phyloP scores from a whole-genome alignment of 2,113 vertebrate genomes.

The Ondatra zibethicus region DNA sequence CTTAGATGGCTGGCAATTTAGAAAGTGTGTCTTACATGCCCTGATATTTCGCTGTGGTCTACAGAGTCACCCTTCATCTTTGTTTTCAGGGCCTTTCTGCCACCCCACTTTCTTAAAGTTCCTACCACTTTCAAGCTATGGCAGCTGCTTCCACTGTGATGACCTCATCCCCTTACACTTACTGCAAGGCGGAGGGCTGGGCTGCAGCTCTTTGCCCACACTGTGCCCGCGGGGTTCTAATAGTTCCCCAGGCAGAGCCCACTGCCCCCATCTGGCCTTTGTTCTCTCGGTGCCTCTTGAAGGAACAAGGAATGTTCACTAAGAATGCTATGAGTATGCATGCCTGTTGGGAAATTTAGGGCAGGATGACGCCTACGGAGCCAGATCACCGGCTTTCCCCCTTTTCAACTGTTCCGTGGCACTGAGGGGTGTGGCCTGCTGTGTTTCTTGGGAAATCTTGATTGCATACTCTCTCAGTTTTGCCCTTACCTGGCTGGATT shows the following conservation, averaged over 20 bases:
- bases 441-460: background rate
- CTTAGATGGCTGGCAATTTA: background rate
- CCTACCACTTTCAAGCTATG: background rate
- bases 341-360: background rate
- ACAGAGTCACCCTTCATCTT: background rate
- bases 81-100: rapidly evolving
- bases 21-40: background rate
- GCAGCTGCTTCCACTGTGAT: background rate
- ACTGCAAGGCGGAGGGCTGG: background rate
- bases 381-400: background rate
- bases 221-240: background rate
- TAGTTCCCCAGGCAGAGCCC: background rate
- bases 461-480: background rate
- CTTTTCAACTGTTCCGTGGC: background rate
- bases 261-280: background rate
- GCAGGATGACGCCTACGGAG: background rate
- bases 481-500: background rate
- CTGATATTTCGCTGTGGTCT: background rate
- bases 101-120: background rate
- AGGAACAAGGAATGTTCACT: background rate
- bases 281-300: background rate
- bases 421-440: background rate
- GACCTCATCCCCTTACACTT: background rate
- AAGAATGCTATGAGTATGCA: background rate
- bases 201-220: rapidly evolving